Evolutionary conservation across 2,888 invertebrate genomes (phyloP), one percentile per base, ranked within the genome.

Genomic region (Agrochola litura): DNA sequence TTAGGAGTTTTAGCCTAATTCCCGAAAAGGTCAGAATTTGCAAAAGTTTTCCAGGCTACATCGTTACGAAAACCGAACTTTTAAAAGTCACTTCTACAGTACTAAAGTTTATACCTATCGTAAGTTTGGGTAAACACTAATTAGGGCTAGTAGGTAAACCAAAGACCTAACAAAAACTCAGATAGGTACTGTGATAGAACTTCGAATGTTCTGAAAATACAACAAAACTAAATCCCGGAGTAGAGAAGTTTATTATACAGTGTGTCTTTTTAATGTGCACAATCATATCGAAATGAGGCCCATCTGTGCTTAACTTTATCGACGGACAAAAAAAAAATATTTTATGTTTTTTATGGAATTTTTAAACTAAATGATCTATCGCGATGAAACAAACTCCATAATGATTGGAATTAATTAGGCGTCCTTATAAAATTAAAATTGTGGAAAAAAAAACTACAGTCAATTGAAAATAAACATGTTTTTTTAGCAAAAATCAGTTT

Each of bases 11-110:
- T 10, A 37, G 37, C 19, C 6, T 10, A 25, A 74, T 37, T 25
- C 14, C 19, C 4, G 6, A 65, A 22, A n/a, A 58, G 58, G 49
- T 30, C 30, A 14, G 43, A 46, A 72, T 80, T 54, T 9, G 16
- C 52, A 8, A 81, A 65, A 80, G 65, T 80, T 79, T 65, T 25
- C 16, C 30, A 54, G 19, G 16, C 8, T 41, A 60, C 25, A 46
- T 60, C 58, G 58, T 78, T 41, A 73, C 43, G 25, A 54, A 66
- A 60, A 56, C 52, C n/a, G 2, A 80, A 25, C 58, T 60, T 79
- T 37, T 65, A 46, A 64, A 79, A 79, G 56, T 41, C 46, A n/a
- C 12, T 22, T 16, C 6, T 14, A 12, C 22, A 22, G 12, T 52
- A 14, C 2, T 6, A 30, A 68, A 56, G 41, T 65, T 64, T 64